Evolutionary conservation across 2,888 invertebrate genomes (phyloP).

Genomic region (Adelognathus sp.): DNA sequence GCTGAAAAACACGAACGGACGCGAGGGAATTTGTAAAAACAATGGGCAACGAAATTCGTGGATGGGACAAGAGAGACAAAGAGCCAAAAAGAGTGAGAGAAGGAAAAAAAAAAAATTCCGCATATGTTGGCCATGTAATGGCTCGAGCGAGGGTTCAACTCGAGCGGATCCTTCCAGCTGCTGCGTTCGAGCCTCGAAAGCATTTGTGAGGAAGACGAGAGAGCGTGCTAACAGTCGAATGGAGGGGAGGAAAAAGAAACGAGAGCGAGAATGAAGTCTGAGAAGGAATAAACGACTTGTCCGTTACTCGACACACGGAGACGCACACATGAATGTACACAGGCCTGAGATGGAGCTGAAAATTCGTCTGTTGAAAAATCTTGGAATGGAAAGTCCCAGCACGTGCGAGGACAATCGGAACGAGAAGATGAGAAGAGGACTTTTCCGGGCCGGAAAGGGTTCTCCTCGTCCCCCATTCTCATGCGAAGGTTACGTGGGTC

Average conservation of each 20-base stretch:
- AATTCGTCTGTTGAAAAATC: conserved; percentile 34
- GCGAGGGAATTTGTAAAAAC: conserved; percentile 55
- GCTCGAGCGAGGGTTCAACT: conserved; percentile 19
- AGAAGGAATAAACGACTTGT: conserved; percentile 7
- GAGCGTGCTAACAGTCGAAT: background rate
- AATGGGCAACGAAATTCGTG: conserved; percentile 45
- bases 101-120: conserved; percentile 5
- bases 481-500: conserved; percentile 46
- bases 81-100: background rate
- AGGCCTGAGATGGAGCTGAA: conserved; percentile 4
- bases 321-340: too few species aligned
- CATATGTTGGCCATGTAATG: conserved; percentile 48
- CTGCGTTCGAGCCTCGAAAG: conserved; percentile 34
- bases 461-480: background rate
- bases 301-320: background rate
- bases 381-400: conserved; percentile 28
- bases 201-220: conserved; percentile 11
- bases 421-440: conserved; percentile 7
- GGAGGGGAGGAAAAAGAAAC: background rate
- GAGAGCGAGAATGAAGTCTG: background rate
- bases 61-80: conserved; percentile 10
- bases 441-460: conserved; percentile 30
- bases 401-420: conserved; percentile 37
- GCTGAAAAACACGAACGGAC: conserved; percentile 36
- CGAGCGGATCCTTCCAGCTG: conserved; percentile 44